A percentile compares a stretch with the other conserved stretches of the same genome.
Conservation (phyloP, 2,113 vertebrate species). For the Perca schrenkii region DNA sequence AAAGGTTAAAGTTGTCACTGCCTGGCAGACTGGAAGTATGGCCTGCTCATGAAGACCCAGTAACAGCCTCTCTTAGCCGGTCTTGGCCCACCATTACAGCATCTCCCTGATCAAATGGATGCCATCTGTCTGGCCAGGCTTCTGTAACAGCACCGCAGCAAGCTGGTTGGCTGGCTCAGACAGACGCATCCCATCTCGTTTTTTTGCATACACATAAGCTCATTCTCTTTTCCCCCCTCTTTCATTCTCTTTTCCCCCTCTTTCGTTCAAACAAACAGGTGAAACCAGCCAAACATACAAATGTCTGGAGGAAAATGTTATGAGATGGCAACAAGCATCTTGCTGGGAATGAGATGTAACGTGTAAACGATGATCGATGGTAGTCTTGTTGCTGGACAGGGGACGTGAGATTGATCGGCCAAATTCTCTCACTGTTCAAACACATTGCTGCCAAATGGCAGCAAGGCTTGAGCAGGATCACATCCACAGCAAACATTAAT, state of each 20-base stretch:
- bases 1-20: slow-evolving; percentile 71
- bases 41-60: slow-evolving; percentile 58
- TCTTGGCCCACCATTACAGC: slow-evolving; percentile 68
- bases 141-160: slow-evolving; percentile 55
- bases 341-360: slow-evolving; percentile 44
- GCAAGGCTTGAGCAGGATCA: slow-evolving; percentile 12
- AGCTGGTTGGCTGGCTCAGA: slow-evolving; percentile 54
- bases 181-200: slow-evolving; percentile 38
- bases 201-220: slow-evolving; percentile 59
- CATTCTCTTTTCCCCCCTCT: slow-evolving; percentile 19
- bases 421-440: slow-evolving; percentile 57
- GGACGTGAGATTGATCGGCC: slow-evolving; percentile 52
- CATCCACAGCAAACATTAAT: slow-evolving; percentile 32
- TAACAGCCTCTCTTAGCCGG: slow-evolving; percentile 64
- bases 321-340: slow-evolving; percentile 47
- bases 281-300: slow-evolving; percentile 59
- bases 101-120: slow-evolving; percentile 75
- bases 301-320: slow-evolving; percentile 46
- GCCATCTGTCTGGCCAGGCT: slow-evolving; percentile 76
- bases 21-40: slow-evolving; percentile 42
- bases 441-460: slow-evolving; percentile 47
- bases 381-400: slow-evolving; percentile 43
- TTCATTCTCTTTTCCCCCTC: slow-evolving; percentile 27
- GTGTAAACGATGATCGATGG: slow-evolving; percentile 74
- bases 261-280: slow-evolving; percentile 23